Base-by-base conservation (phyloP, 2,797 vertebrate species). In the Manis pentadactyla region DNA sequence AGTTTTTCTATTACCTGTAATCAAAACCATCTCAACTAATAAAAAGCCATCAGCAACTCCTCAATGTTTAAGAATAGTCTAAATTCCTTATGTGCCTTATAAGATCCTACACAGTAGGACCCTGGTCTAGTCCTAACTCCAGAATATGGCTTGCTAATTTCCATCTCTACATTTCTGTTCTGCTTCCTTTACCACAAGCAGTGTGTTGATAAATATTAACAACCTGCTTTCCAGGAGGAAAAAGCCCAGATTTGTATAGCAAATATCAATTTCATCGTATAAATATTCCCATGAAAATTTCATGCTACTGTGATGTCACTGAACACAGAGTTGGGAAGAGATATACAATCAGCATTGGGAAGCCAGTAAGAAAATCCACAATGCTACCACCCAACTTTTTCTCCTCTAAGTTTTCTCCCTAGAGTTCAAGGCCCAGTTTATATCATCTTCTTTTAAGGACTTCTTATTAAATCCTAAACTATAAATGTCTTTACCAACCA, bases 1-100 rank as follows among this genome's bases (percentile, higher is more conserved):
- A 59, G 53, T 83, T 59, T 96, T 96, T 71, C 69, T 93, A 39
- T 96, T 86, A 89, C 21, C 59, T 96, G 53, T 75, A 93, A 74
- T 17, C 42, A 93, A 90, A 93, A 79, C 21, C 59, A 84, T 75
- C 61, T 90, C 64, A 81, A 73, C 51, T 46, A 78, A 87, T 78
- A 84, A 71, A 69, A 90, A 90, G 55, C 42, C 79, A 87, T 93
- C 57, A 81, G 64, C 23, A 75, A 71, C 23, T 90, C 75, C 25
- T 87, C 4, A 0, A 3, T 79, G 61, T 37, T 66, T 82, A 74
- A 74, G 49, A 5, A 63, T 78, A 73, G 29, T 90, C 39, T 53
- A 81, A 90, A 82, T 90, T 91, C 23, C 27, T 92, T 81, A 53
- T 46, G 46, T 93, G 23, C 51, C 31, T 55, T 64, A 17, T 87